Conservation (phyloP, 2,888 invertebrate species). For the Branchipolynoe longqiensis region DNA sequence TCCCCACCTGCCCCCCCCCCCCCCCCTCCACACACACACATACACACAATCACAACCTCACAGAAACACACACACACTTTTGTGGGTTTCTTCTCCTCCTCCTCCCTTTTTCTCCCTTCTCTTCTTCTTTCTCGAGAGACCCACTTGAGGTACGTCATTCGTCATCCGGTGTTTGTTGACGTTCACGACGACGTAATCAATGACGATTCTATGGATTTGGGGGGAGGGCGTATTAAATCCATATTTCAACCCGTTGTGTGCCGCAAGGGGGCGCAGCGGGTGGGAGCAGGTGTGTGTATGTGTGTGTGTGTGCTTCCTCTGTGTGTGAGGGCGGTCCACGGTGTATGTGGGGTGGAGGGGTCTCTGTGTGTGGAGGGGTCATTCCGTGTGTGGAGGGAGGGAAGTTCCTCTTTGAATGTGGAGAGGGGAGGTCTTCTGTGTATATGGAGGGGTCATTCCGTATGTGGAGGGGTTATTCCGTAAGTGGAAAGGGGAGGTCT, state of each 20-base stretch:
- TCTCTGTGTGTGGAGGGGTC: too few relatives aligned
- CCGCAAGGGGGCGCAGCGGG: not conserved
- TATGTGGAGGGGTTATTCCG: too few relatives aligned
- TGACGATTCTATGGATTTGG: not conserved
- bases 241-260: constrained; percentile 25
- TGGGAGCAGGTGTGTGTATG: not conserved
- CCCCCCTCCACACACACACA: not conserved
- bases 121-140: not conserved
- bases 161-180: constrained; percentile 44
- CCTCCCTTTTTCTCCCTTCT: constrained; percentile 11
- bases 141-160: not conserved
- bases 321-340: too few relatives aligned
- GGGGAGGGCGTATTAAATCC: constrained; percentile 48
- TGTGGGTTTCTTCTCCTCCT: not conserved
- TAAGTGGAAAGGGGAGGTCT: too few relatives aligned
- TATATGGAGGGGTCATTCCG: too few relatives aligned
- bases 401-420: too few relatives aligned
- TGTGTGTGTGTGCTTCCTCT: not conserved
- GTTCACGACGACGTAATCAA: constrained; percentile 31
- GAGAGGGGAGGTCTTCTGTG: too few relatives aligned
- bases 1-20: not conserved
- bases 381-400: too few relatives aligned
- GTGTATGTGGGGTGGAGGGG: too few relatives aligned
- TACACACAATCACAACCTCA: not conserved
- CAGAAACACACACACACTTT: too few relatives aligned